Conservation (phyloP, 2,113 vertebrate genomes). For the Gymnogyps californianus region DNA sequence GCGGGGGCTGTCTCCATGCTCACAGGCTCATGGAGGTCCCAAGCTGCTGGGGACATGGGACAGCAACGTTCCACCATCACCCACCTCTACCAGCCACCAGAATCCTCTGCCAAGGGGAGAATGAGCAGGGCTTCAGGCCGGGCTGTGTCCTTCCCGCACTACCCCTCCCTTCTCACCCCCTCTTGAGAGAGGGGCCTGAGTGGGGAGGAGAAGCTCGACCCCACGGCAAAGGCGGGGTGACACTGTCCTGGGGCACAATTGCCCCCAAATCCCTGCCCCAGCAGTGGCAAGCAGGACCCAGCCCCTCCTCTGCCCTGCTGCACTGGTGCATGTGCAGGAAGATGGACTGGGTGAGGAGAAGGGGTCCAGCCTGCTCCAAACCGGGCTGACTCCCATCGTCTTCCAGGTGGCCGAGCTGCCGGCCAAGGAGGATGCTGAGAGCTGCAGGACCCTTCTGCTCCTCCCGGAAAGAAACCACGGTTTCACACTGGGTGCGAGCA, state of each 20-base stretch:
- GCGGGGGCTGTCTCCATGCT: rapidly evolving
- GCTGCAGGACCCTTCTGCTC: conserved; percentile 24
- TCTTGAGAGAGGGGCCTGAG: background rate
- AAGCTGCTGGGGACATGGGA: background rate
- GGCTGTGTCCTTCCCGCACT: background rate
- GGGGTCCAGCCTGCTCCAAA: background rate
- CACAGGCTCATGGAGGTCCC: background rate
- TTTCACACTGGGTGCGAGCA: background rate
- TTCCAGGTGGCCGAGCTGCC: conserved; percentile 13
- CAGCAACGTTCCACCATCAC: background rate
- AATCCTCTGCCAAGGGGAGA: background rate
- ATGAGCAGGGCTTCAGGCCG: background rate
- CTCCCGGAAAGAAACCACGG: background rate
- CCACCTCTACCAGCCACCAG: background rate
- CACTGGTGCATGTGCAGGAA: rapidly evolving
- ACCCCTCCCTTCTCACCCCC: background rate
- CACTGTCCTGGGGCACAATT: rapidly evolving
- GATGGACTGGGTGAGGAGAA: rapidly evolving
- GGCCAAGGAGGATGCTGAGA: conserved; percentile 37
- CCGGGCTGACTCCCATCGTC: rapidly evolving
- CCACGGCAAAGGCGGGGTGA: background rate
- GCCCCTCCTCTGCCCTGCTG: rapidly evolving
- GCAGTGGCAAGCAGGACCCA: background rate
- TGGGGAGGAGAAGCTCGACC: background rate
- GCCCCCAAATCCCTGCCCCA: rapidly evolving